phyloP scores from a whole-genome alignment of 2,113 vertebrate species.

The Anhinga rufa region DNA sequence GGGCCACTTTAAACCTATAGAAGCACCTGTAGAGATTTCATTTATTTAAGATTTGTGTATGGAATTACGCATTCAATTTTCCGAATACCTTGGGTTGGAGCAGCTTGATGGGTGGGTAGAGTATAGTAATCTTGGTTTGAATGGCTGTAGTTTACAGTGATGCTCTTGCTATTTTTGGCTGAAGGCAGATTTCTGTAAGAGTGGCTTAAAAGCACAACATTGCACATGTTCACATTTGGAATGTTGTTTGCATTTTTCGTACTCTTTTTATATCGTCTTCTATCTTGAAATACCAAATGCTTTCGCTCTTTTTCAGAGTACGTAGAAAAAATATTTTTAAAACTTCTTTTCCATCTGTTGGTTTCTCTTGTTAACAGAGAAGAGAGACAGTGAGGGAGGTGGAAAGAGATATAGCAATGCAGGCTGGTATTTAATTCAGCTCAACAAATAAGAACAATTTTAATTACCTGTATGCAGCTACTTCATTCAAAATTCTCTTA shows the following conservation, averaged over 20 bases:
- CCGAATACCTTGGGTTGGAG: background rate
- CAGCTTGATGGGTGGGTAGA: background rate
- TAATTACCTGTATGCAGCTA: background rate
- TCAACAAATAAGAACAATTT: background rate
- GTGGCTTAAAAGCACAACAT: slow-evolving; percentile 8
- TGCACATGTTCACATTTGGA: slow-evolving; percentile 20
- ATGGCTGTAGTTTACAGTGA: slow-evolving; percentile 25
- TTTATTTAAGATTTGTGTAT: background rate
- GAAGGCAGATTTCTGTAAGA: slow-evolving; percentile 4
- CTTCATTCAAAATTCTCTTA: slow-evolving; percentile 3
- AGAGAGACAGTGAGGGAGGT: background rate
- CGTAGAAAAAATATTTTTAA: slow-evolving; percentile 23
- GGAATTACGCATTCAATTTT: background rate
- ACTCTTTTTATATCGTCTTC: slow-evolving; percentile 37
- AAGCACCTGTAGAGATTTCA: background rate
- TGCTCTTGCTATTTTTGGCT: slow-evolving; percentile 24
- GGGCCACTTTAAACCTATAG: background rate
- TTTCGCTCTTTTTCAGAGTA: background rate
- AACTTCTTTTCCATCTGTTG: slow-evolving; percentile 46
- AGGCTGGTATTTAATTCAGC: slow-evolving; percentile 17
- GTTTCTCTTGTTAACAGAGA: slow-evolving; percentile 33
- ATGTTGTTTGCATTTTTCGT: slow-evolving; percentile 18
- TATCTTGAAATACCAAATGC: slow-evolving; percentile 35
- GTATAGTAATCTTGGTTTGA: slow-evolving; percentile 30
- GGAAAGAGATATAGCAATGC: background rate